Conservation (phyloP, 2,888 invertebrate genomes). For the Patella depressa region DNA sequence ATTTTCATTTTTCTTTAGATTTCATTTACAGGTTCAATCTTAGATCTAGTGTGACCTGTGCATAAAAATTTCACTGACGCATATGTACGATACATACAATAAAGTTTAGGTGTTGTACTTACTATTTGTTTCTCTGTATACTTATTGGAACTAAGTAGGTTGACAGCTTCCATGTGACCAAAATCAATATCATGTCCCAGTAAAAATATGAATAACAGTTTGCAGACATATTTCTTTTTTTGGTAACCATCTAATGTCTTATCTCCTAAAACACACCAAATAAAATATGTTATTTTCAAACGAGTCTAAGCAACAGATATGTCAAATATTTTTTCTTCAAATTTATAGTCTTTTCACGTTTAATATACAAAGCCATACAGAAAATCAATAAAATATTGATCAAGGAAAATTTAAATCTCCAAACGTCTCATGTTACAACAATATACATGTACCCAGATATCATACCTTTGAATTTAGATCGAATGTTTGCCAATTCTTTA, state of each 20-base stretch:
- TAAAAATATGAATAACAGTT: slow-evolving; percentile 98
- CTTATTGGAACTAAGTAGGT: slow-evolving; percentile 98
- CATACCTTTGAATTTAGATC: slow-evolving; percentile 96
- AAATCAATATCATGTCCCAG: slow-evolving; percentile 99
- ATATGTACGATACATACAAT: too few relatives aligned
- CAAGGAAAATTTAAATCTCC: not conserved
- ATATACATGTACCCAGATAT: not conserved
- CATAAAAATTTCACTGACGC: not conserved
- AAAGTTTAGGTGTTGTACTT: slow-evolving; percentile 42
- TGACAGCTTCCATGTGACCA: slow-evolving; percentile 99
- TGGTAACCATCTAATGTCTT: slow-evolving; percentile 99
- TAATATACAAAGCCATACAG: too few relatives aligned
- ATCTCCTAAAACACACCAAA: slow-evolving; percentile 77
- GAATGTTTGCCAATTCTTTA: slow-evolving; percentile 98
- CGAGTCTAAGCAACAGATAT: too few relatives aligned
- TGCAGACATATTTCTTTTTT: slow-evolving; percentile 99
- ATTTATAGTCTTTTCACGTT: not conserved
- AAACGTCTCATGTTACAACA: not conserved
- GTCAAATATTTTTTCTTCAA: too few relatives aligned
- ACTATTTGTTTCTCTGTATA: slow-evolving; percentile 99
- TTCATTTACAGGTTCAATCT: not conserved
- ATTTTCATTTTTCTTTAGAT: too few relatives aligned
- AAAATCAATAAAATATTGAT: not conserved
- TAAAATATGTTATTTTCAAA: too few relatives aligned
- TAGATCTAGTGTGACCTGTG: not conserved